Percentiles rank a stretch among this genome's conserved stretches.
These are phyloP conservation scores for Festucalex cinctus DNA, from an alignment of 2,113 vertebrate genomes.

Conservation along the genomic window DNA sequence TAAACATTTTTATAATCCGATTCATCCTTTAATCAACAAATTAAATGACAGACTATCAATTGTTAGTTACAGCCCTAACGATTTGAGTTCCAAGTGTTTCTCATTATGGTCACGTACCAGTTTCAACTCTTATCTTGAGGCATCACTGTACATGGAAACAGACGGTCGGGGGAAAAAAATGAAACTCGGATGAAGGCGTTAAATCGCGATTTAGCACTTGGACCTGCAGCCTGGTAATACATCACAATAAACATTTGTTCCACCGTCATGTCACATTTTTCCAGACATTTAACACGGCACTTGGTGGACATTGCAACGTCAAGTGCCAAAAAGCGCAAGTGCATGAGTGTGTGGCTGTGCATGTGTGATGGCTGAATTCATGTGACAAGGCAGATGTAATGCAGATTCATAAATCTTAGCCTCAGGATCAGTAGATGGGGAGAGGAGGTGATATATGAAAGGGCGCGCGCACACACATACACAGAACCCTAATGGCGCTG, in stretches of 20 bases:
- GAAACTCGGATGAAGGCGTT: no score
- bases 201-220: no score
- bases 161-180: neutral
- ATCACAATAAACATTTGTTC: neutral
- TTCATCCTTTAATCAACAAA: no score
- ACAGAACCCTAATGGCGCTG: conserved; percentile 31
- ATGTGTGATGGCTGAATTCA: conserved; percentile 68
- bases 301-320: neutral
- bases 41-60: no score
- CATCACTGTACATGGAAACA: neutral
- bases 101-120: neutral
- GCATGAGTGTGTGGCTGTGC: conserved; percentile 44
- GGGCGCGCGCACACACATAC: conserved; percentile 19
- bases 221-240: neutral
- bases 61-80: no score
- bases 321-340: conserved; percentile 19
- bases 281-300: neutral
- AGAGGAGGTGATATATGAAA: conserved; percentile 56
- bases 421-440: conserved; percentile 49
- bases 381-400: conserved; percentile 70
- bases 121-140: neutral
- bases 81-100: no score
- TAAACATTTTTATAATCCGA: no score
- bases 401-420: conserved; percentile 70
- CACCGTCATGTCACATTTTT: neutral